These are phyloP conservation scores for Rutpela maculata DNA, from an alignment of 2,888 invertebrate genomes.

Conservation along the genomic window DNA sequence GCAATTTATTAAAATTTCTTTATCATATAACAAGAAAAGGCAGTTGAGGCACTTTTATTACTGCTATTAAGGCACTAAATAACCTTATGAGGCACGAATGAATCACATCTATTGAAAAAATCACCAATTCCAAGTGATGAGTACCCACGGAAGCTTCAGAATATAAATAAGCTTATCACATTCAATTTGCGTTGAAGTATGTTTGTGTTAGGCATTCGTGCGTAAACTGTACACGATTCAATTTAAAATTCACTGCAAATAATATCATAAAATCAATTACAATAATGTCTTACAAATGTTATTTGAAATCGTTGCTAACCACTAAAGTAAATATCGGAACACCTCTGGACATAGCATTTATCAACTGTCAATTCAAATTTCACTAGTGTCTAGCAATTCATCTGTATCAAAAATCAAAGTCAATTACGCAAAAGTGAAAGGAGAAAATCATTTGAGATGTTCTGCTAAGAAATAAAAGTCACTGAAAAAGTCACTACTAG, in stretches of 20 bases:
- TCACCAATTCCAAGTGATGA: slow-evolving; percentile 39
- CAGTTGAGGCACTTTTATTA: background rate
- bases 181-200: slow-evolving; percentile 63
- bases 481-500: slow-evolving; percentile 40
- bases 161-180: slow-evolving; percentile 66
- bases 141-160: slow-evolving; percentile 54
- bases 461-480: slow-evolving; percentile 15
- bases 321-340: slow-evolving; percentile 25
- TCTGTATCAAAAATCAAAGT: background rate
- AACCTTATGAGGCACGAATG: slow-evolving; percentile 25
- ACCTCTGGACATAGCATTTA: slow-evolving; percentile 15
- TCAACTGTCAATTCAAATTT: slow-evolving; percentile 22
- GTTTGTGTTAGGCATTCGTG: slow-evolving; percentile 63
- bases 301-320: slow-evolving; percentile 25
- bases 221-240: slow-evolving; percentile 63
- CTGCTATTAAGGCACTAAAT: slow-evolving; percentile 31
- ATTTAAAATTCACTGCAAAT: slow-evolving; percentile 58
- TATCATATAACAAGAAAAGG: background rate
- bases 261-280: slow-evolving; percentile 54
- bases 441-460: background rate
- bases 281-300: slow-evolving; percentile 32
- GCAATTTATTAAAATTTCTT: background rate
- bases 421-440: background rate
- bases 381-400: slow-evolving; percentile 18
- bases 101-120: slow-evolving; percentile 38